Conservation (phyloP, 2,113 vertebrate species). For the Trachemys scripta region DNA sequence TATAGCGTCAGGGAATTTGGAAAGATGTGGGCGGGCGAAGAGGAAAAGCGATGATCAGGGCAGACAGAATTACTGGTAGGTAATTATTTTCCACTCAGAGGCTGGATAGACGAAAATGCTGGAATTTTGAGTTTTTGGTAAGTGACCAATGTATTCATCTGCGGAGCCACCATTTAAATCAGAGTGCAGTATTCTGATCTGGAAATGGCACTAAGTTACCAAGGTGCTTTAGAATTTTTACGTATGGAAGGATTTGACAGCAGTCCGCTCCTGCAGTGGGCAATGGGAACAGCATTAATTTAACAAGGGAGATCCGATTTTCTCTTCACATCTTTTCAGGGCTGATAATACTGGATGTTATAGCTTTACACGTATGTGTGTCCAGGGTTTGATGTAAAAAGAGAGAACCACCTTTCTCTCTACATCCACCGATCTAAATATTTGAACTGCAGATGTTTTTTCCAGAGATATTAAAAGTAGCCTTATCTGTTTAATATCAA, state of each 20-base stretch:
- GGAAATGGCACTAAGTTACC: slow-evolving; percentile 2
- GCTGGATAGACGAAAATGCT: background rate
- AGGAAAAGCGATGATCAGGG: background rate
- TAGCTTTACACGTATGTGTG: background rate
- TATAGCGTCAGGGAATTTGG: background rate
- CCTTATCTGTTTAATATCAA: background rate
- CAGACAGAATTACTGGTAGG: background rate
- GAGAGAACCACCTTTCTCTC: background rate
- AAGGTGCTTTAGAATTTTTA: slow-evolving; percentile 1
- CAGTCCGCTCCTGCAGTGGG: slow-evolving; percentile 30
- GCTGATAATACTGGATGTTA: background rate
- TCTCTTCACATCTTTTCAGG: background rate
- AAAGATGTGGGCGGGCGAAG: background rate
- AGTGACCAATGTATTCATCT: background rate
- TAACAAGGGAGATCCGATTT: background rate
- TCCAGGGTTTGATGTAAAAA: background rate
- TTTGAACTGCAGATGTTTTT: background rate
- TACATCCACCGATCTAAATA: slow-evolving; percentile 3
- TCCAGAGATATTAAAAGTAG: background rate
- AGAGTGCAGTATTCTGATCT: background rate
- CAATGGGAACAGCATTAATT: slow-evolving; percentile 12
- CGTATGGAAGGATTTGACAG: slow-evolving; percentile 38
- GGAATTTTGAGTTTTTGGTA: background rate
- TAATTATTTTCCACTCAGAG: background rate
- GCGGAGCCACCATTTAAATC: background rate